A percentile compares a stretch with the other conserved stretches of the same genome.
Conservation (phyloP, 2,113 vertebrate species). For the Paedocypris sp. region DNA sequence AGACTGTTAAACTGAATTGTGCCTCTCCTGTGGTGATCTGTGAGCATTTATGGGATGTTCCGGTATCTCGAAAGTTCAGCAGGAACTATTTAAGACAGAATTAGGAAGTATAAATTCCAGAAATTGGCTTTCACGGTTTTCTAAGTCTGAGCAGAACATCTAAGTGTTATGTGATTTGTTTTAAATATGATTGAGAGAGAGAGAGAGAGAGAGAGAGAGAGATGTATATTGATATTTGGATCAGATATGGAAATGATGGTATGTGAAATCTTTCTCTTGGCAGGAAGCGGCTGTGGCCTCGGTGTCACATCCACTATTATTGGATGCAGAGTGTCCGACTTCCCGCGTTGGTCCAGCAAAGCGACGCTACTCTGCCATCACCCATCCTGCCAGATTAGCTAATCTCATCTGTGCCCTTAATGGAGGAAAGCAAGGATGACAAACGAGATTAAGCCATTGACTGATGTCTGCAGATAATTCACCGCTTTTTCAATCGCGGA, state of each 20-base stretch:
- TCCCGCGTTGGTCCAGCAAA: constrained; percentile 43
- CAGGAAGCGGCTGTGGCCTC: constrained; percentile 15
- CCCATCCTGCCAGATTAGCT: constrained; percentile 21
- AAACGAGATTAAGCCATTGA: constrained; percentile 55
- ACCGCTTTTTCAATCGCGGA: constrained; percentile 42
- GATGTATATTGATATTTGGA: too few relatives aligned
- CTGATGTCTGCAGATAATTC: constrained; percentile 41
- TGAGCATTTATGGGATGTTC: too few relatives aligned
- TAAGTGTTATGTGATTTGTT: too few relatives aligned
- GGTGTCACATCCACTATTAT: constrained; percentile 23
- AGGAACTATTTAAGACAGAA: too few relatives aligned
- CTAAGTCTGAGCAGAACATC: too few relatives aligned
- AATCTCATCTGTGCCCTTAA: constrained; percentile 48
- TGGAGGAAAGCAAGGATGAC: constrained; percentile 44
- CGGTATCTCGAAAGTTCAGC: too few relatives aligned
- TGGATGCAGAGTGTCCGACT: constrained; percentile 35
- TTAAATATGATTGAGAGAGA: too few relatives aligned
- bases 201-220: too few relatives aligned
- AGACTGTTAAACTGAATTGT: too few relatives aligned
- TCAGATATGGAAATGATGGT: neutral
- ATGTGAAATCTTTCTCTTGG: neutral
- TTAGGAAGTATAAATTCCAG: too few relatives aligned
- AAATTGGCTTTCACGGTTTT: too few relatives aligned
- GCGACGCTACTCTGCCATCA: constrained; percentile 24
- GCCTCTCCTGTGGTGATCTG: too few relatives aligned